Conservation (phyloP, 2,888 invertebrate species). For the Sthenelais limicola region DNA sequence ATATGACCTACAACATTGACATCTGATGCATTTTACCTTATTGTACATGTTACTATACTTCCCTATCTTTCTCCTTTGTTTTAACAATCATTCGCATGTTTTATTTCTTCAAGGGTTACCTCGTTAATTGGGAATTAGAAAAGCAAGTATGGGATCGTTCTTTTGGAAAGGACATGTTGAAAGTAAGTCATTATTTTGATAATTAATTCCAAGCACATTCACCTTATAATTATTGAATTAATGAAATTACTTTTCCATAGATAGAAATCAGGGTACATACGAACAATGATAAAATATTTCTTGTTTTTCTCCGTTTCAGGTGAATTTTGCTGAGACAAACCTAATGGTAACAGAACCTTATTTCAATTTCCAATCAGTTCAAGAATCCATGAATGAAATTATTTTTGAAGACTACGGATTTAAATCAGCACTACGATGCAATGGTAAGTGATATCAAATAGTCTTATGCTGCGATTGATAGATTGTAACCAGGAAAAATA, state of each 20-base stretch:
- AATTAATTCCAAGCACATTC: no score
- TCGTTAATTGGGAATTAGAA: slow-evolving; percentile 96
- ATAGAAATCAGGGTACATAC: no score
- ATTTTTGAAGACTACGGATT: slow-evolving; percentile 98
- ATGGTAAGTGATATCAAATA: slow-evolving; percentile 73
- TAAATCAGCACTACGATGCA: slow-evolving; percentile 84
- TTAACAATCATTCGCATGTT: not conserved
- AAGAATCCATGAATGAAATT: slow-evolving; percentile 95
- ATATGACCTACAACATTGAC: no score
- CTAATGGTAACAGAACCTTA: slow-evolving; percentile 94
- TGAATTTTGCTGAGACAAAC: slow-evolving; percentile 78
- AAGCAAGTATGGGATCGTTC: slow-evolving; percentile 96
- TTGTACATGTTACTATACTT: no score
- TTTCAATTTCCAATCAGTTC: slow-evolving; percentile 92
- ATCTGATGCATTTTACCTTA: no score
- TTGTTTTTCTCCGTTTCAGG: slow-evolving; percentile 60
- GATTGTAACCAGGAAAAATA: no score
- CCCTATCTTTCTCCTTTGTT: slow-evolving; percentile 6
- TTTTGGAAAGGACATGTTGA: slow-evolving; percentile 88
- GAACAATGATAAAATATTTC: no score
- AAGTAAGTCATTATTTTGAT: slow-evolving; percentile 72
- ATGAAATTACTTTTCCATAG: no score
- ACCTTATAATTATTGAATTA: no score
- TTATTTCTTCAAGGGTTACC: slow-evolving; percentile 79
- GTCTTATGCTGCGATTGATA: not conserved